Base-by-base conservation (phyloP, 1,140 invertebrate species). In the Drosophila tropicalis region DNA sequence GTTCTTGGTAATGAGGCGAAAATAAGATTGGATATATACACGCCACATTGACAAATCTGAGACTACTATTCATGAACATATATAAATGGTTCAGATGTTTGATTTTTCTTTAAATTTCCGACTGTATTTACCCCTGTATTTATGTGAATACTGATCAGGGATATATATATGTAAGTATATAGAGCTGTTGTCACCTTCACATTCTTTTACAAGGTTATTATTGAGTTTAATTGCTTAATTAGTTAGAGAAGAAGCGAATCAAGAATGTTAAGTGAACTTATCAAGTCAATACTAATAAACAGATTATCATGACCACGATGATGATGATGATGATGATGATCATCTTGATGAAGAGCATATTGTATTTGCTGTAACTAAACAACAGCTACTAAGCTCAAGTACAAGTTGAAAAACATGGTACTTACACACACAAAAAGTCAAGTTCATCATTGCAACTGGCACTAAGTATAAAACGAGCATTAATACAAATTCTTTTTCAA, bases 281-380 rank as follows among this genome's bases (percentile, higher is more conserved):
- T 12, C 17, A 17, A 22, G 44, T 51, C n/a, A 51, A 51, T 51
- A 51, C 29, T 6, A 29, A 29, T 51, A 12, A 51, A 3, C 44
- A 12, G 19, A 22, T 10, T 12, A 3, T 1, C 7, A 51, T 7
- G 29, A 29, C 1, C 5, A 29, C 29, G 29, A 47, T 6, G 5
- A 19, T 47, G 15, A 47, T 51, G 9, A 47, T 6, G 5, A 47
- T 47, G 15, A 47, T 47, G 15, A 47, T 44, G 15, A 44, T 51
- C 7, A 22, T 29, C 29, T 29, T 29, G 29, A 29, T 51, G 7
- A 22, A 19, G 15, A 47, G 10, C 44, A 51, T 22, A 22, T 22
- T 19, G 10, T 51, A 51, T 51, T 51, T 51, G 44, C 44, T 51
- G 44, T 51, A 12, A 51, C 17, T 51, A 22, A 51, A 51, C 44